Percentiles rank a stretch among this genome's conserved stretches.
These are phyloP conservation scores for Lycorma delicatula DNA, from an alignment of 1,140 invertebrate genomes.

Conservation along the genomic window DNA sequence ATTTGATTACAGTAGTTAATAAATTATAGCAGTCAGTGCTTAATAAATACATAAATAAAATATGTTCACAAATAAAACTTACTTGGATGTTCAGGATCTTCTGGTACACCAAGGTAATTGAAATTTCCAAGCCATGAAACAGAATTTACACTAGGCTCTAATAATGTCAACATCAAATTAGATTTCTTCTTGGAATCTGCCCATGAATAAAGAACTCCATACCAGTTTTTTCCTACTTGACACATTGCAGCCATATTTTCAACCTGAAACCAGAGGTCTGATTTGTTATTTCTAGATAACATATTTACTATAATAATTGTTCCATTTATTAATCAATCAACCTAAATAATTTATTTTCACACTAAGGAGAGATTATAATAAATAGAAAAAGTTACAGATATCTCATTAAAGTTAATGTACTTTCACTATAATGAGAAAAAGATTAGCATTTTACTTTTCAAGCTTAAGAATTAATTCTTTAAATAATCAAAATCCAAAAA, in stretches of 20 bases:
- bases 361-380: too few relatives aligned
- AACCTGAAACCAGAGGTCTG: slow-evolving; percentile 46
- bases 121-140: slow-evolving; percentile 86
- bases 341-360: not conserved
- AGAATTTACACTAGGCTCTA: slow-evolving; percentile 68
- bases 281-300: too few relatives aligned
- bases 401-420: too few relatives aligned
- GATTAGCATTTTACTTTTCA: too few relatives aligned
- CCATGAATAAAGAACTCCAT: slow-evolving; percentile 88
- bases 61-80: too few relatives aligned
- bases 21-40: too few relatives aligned
- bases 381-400: too few relatives aligned
- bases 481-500: too few relatives aligned
- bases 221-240: slow-evolving; percentile 77
- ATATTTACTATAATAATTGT: not conserved
- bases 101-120: slow-evolving; percentile 54
- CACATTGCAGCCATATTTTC: slow-evolving; percentile 79
- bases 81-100: slow-evolving; percentile 36
- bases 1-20: too few relatives aligned
- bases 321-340: not conserved
- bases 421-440: too few relatives aligned
- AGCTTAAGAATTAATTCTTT: too few relatives aligned
- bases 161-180: slow-evolving; percentile 82
- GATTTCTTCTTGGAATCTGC: slow-evolving; percentile 92
- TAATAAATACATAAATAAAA: too few relatives aligned